A percentile compares a stretch with the other conserved stretches of the same genome.
These are phyloP conservation scores for Danaus chrysippus DNA, from an alignment of 2,888 invertebrate genomes.

Conservation along the genomic window DNA sequence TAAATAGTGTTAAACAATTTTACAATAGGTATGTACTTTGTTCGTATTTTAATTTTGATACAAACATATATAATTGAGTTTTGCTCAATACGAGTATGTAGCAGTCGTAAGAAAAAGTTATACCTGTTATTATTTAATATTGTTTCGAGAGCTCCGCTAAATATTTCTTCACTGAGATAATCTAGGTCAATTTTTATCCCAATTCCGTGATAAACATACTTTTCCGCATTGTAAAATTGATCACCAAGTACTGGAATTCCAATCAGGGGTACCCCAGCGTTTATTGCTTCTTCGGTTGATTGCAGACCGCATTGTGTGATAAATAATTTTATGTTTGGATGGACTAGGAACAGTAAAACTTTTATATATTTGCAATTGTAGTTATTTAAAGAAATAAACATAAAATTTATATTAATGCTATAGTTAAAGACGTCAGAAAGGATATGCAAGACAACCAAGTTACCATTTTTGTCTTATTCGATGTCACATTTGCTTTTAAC, in stretches of 20 bases:
- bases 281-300: constrained; percentile 56
- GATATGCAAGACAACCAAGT: too few species aligned
- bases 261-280: constrained; percentile 49
- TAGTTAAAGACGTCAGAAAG: too few species aligned
- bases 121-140: constrained; percentile 33
- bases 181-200: constrained; percentile 43
- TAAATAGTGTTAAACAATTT: too few species aligned
- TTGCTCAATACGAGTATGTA: too few species aligned
- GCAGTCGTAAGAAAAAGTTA: background rate
- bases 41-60: too few species aligned
- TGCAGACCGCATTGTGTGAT: constrained; percentile 61
- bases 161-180: constrained; percentile 35
- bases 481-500: too few species aligned
- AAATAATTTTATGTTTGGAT: constrained; percentile 59
- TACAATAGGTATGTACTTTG: too few species aligned
- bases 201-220: constrained; percentile 39
- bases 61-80: too few species aligned
- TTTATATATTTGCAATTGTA: background rate
- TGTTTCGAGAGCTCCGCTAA: constrained; percentile 36
- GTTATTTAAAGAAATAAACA: background rate
- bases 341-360: constrained; percentile 35
- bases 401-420: too few species aligned
- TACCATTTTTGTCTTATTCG: too few species aligned
- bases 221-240: constrained; percentile 49
- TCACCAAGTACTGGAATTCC: constrained; percentile 54